A percentile compares a stretch with the other conserved stretches of the same genome.
Conservation (phyloP, 35 echinoderm and acorn worm species). For the Nesometra sesokonis region DNA sequence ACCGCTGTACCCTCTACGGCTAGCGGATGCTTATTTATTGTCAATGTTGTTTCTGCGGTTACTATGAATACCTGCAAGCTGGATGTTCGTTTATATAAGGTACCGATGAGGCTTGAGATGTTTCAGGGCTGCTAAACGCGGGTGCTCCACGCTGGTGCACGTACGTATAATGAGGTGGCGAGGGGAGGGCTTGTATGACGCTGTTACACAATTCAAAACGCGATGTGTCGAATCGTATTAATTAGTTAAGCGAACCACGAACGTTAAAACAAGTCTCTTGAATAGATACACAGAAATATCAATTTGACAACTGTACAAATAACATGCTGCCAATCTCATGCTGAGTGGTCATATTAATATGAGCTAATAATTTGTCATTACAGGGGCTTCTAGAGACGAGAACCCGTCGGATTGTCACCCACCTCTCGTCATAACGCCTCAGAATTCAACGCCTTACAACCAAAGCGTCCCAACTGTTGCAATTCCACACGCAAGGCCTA, state of each 20-base stretch:
- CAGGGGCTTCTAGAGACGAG: not conserved
- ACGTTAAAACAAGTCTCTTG: not conserved
- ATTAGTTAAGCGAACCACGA: not conserved
- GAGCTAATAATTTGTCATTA: not conserved
- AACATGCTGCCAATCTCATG: not conserved
- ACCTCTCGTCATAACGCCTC: not conserved
- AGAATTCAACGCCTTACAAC: not conserved
- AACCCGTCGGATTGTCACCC: not conserved
- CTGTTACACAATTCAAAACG: not conserved
- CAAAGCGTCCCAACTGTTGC: not conserved
- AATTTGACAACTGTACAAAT: not conserved
- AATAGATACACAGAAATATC: not conserved
- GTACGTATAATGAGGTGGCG: not conserved
- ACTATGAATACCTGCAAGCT: not conserved
- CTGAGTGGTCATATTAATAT: not conserved
- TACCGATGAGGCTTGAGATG: not conserved
- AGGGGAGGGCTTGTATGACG: not conserved
- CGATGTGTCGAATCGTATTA: not conserved
- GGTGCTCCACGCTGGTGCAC: not conserved
- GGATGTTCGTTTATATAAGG: not conserved
- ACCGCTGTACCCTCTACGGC: not conserved
- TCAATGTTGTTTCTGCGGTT: not conserved
- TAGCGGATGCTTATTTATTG: not conserved
- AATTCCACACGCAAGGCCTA: not conserved
- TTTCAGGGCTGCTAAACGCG: not conserved